Conservation (phyloP, 2,888 invertebrate genomes). For the Megamerina dolium region DNA sequence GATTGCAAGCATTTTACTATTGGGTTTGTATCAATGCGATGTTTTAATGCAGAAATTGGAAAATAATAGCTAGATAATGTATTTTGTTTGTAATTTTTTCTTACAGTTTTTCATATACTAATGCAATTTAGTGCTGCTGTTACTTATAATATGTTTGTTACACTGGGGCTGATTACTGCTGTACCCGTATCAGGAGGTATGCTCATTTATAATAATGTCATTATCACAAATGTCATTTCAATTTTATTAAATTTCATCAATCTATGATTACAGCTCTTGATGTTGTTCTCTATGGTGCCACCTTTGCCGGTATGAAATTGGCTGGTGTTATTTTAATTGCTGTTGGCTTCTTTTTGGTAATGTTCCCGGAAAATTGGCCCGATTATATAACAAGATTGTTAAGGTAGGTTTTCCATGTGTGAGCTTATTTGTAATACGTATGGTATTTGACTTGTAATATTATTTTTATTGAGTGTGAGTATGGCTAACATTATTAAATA, state of each 20-base stretch:
- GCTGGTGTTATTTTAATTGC: slow-evolving; percentile 89
- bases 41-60: no score
- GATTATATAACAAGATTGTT: slow-evolving; percentile 85
- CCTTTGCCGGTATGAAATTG: slow-evolving; percentile 90
- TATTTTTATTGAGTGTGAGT: slow-evolving; percentile 1
- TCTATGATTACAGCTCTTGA: slow-evolving; percentile 67
- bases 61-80: background rate
- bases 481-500: slow-evolving; percentile 1
- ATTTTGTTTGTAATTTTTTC: slow-evolving; percentile 8
- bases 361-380: slow-evolving; percentile 96
- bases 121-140: slow-evolving; percentile 91
- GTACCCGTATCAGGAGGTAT: slow-evolving; percentile 92
- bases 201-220: slow-evolving; percentile 17
- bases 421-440: background rate
- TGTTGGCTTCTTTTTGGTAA: slow-evolving; percentile 86
- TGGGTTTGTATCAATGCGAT: slow-evolving; percentile 55
- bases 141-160: slow-evolving; percentile 92
- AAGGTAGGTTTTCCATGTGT: slow-evolving; percentile 60
- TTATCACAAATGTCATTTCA: no score
- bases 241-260: no score
- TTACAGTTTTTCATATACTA: slow-evolving; percentile 82
- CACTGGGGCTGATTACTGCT: slow-evolving; percentile 86
- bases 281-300: slow-evolving; percentile 74
- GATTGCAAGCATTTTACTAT: slow-evolving; percentile 70
- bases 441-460: no score